A percentile compares a stretch with the other conserved stretches of the same genome.
These are phyloP conservation scores for Schizaphis graminum DNA, from an alignment of 2,888 invertebrate species.

Conservation along the genomic window DNA sequence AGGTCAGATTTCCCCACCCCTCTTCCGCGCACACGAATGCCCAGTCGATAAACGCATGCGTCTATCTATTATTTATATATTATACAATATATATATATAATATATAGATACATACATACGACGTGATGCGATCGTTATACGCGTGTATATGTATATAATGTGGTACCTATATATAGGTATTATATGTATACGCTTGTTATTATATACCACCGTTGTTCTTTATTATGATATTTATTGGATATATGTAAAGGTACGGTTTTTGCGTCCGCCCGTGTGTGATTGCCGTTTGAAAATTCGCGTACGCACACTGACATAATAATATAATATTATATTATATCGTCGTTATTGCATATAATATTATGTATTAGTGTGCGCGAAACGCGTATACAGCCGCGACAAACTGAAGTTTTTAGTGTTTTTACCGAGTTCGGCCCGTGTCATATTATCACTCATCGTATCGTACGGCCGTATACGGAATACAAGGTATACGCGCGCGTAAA, in stretches of 20 bases:
- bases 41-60: slow-evolving; percentile 23
- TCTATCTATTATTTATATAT: background rate
- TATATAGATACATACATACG: background rate
- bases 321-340: background rate
- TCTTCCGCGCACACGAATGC: background rate
- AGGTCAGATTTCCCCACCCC: slow-evolving; percentile 46
- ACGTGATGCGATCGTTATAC: background rate
- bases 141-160: background rate
- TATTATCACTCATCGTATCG: background rate
- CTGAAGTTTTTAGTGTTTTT: background rate
- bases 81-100: background rate
- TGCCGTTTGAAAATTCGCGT: background rate
- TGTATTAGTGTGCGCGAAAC: background rate
- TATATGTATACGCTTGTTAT: background rate
- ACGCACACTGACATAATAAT: background rate
- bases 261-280: background rate
- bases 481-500: too few species aligned
- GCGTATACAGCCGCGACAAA: background rate
- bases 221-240: background rate
- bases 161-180: too few species aligned
- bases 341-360: background rate
- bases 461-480: too few species aligned
- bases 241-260: background rate
- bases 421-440: background rate
- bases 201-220: background rate